A percentile compares a stretch with the other conserved stretches of the same genome.
These are phyloP conservation scores for Phalacrocorax aristotelis DNA, from an alignment of 2,113 vertebrate genomes.

Conservation along the genomic window DNA sequence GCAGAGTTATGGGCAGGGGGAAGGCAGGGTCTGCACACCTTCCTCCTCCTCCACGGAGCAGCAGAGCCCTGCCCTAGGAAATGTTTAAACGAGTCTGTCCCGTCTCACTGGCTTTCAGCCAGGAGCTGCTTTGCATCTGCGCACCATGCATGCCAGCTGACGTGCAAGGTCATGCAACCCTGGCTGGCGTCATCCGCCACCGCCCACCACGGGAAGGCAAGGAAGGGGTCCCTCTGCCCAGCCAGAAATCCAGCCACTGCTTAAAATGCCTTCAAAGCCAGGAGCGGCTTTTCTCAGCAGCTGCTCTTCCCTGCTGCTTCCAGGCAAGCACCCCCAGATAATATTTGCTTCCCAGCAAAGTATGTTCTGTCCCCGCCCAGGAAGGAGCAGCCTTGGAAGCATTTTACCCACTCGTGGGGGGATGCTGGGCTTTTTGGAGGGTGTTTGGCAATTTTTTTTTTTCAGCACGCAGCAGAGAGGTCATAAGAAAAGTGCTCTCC, in stretches of 20 bases:
- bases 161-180: accelerated
- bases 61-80: neutral
- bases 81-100: accelerated
- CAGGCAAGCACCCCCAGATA: neutral
- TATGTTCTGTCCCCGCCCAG: accelerated
- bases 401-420: neutral
- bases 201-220: accelerated
- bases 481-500: accelerated
- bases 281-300: neutral
- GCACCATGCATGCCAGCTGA: accelerated
- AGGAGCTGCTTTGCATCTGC: accelerated
- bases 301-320: neutral
- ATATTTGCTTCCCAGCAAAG: neutral
- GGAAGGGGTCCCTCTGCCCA: accelerated
- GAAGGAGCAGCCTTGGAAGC: neutral
- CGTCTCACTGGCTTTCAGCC: neutral
- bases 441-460: accelerated
- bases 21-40: neutral
- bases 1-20: neutral
- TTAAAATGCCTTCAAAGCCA: neutral
- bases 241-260: neutral
- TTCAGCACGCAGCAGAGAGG: neutral
- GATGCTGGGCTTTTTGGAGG: accelerated
- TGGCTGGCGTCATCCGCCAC: accelerated
- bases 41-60: accelerated